A percentile compares a stretch with the other conserved stretches of the same genome.
phyloP scores from a whole-genome alignment of 1,140 invertebrate genomes.

The Dendrolimus punctatus region DNA sequence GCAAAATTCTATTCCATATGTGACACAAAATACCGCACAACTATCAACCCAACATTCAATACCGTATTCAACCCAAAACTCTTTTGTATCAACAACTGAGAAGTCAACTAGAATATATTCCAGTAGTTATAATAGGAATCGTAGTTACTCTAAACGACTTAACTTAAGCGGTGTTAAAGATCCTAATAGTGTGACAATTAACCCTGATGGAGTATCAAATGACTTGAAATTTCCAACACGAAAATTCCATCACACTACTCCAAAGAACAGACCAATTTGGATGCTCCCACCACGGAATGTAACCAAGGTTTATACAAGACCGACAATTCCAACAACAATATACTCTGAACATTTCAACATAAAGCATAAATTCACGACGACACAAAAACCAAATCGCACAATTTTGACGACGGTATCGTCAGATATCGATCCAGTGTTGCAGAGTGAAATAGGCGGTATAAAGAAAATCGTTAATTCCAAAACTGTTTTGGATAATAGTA shows the following conservation, averaged over 20 bases:
- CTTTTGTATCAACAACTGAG: slow-evolving; percentile 27
- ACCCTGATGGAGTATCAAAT: slow-evolving; percentile 26
- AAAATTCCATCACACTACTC: slow-evolving; percentile 52
- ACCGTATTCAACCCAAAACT: too few species aligned
- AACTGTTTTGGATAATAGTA: slow-evolving; percentile 56
- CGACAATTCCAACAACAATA: slow-evolving; percentile 44
- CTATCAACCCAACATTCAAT: too few species aligned
- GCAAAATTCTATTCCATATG: slow-evolving; percentile 23
- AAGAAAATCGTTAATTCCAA: slow-evolving; percentile 57
- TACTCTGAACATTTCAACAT: slow-evolving; percentile 63
- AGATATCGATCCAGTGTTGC: slow-evolving; percentile 57
- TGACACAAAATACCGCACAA: too few species aligned
- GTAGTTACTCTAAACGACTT: slow-evolving; percentile 54
- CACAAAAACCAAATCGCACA: slow-evolving; percentile 21
- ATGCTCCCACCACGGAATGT: slow-evolving; percentile 48
- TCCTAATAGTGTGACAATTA: slow-evolving; percentile 48
- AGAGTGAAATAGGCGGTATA: slow-evolving; percentile 45
- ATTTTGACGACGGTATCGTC: slow-evolving; percentile 51
- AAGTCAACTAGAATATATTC: slow-evolving; percentile 29
- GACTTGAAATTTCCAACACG: slow-evolving; percentile 25
- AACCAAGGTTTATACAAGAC: slow-evolving; percentile 23
- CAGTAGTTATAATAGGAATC: slow-evolving; percentile 37
- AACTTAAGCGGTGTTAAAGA: slow-evolving; percentile 45
- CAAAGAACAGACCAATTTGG: slow-evolving; percentile 53
- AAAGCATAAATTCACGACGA: slow-evolving; percentile 42